Evolutionary conservation across 1,140 invertebrate genomes (phyloP).

Genomic region (Leptopilina boulardi): DNA sequence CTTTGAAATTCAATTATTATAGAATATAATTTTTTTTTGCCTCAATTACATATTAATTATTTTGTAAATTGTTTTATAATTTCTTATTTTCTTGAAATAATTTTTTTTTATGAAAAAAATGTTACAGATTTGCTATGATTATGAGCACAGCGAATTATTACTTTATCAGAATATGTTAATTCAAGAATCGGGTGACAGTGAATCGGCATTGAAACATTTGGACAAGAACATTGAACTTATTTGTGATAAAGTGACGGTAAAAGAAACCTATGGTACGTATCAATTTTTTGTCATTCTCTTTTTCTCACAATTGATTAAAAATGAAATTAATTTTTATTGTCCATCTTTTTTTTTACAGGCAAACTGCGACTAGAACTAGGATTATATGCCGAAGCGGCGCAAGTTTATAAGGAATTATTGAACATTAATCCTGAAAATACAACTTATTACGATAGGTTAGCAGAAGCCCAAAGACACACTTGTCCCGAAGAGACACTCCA

Average conservation of each 20-base stretch:
- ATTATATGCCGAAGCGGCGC: constrained; percentile 84
- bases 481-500: constrained; percentile 85
- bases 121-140: constrained; percentile 86
- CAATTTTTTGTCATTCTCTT: background rate
- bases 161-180: constrained; percentile 98
- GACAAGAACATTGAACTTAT: constrained; percentile 92
- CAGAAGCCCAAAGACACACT: constrained; percentile 86
- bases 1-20: no score
- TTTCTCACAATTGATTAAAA: constrained; percentile 14
- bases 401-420: constrained; percentile 90
- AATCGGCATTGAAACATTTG: constrained; percentile 92
- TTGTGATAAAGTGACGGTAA: constrained; percentile 93
- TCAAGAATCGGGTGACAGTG: constrained; percentile 91
- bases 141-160: constrained; percentile 97
- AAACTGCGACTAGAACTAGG: constrained; percentile 82
- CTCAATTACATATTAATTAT: no score
- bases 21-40: no score
- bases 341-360: constrained; percentile 65
- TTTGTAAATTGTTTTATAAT: background rate
- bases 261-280: constrained; percentile 87
- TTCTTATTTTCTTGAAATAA: background rate
- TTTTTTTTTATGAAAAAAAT: constrained; percentile 55
- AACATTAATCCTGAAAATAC: constrained; percentile 97
- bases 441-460: constrained; percentile 92
- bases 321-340: background rate